phyloP scores from a whole-genome alignment of 2,797 vertebrate genomes.

The Eulemur rubriventer region DNA sequence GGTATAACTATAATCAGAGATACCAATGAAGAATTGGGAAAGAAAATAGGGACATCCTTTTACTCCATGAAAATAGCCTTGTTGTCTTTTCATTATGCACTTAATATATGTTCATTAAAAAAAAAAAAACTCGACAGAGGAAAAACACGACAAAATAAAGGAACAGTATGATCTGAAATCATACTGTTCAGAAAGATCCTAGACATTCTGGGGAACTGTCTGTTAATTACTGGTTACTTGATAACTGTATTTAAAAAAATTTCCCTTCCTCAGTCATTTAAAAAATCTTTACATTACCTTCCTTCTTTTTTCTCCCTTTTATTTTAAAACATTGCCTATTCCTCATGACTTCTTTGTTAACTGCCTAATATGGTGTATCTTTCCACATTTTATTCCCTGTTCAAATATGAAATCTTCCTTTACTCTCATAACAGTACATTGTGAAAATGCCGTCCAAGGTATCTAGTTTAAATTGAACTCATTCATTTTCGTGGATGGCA shows the following conservation, averaged over 20 bases:
- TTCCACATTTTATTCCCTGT: not conserved
- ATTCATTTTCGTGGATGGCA: not conserved
- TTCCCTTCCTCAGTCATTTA: not conserved
- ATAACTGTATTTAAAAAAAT: not conserved
- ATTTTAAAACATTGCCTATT: not conserved
- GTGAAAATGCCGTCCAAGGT: not conserved
- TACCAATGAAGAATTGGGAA: not conserved
- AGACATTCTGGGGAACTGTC: not conserved
- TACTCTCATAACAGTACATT: not conserved
- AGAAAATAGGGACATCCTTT: not conserved
- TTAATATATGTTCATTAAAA: not conserved
- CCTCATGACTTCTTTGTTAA: not conserved
- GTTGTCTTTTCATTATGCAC: not conserved
- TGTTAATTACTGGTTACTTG: not conserved
- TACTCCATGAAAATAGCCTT: not conserved
- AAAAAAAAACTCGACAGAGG: not conserved
- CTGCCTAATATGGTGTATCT: not conserved
- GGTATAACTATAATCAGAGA: not conserved
- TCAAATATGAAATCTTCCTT: not conserved
- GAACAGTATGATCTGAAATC: not conserved
- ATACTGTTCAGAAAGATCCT: not conserved
- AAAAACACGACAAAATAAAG: not conserved
- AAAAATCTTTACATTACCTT: not conserved
- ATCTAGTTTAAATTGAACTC: not conserved
- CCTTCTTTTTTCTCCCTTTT: not conserved